These are phyloP conservation scores for Magallana gigas DNA, from an alignment of 1,140 invertebrate species.

Conservation along the genomic window DNA sequence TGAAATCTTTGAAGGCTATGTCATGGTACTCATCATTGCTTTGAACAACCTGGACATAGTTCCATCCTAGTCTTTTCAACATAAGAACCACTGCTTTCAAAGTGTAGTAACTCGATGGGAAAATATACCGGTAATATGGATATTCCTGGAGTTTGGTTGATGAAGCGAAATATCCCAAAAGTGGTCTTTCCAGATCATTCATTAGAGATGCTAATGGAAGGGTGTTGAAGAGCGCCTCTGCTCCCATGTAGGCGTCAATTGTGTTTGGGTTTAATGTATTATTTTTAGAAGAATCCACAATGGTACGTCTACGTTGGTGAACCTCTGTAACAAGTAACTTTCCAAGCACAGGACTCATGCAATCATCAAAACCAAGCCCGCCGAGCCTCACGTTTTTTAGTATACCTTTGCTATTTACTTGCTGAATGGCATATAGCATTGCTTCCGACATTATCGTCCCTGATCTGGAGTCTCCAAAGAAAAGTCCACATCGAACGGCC, in stretches of 20 bases:
- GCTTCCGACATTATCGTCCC: constrained; percentile 87
- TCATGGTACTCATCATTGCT: constrained; percentile 53
- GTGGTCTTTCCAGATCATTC: constrained; percentile 85
- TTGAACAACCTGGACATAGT: constrained; percentile 69
- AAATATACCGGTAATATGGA: constrained; percentile 68
- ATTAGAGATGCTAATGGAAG: constrained; percentile 70
- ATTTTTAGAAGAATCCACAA: constrained; percentile 60
- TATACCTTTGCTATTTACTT: constrained; percentile 82
- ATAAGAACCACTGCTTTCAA: constrained; percentile 84
- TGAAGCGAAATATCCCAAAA: constrained; percentile 87
- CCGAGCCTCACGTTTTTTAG: constrained; percentile 85
- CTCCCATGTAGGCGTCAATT: constrained; percentile 71
- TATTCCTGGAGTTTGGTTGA: constrained; percentile 48
- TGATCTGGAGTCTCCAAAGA: constrained; percentile 45
- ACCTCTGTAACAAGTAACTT: constrained; percentile 64
- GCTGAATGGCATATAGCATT: constrained; percentile 88
- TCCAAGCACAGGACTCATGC: constrained; percentile 60
- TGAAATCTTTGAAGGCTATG: constrained; percentile 60
- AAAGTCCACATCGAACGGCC: constrained; percentile 66
- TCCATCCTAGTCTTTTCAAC: constrained; percentile 68
- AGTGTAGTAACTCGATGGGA: constrained; percentile 71
- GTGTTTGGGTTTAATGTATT: constrained; percentile 64
- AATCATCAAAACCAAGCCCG: constrained; percentile 74
- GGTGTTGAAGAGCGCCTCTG: constrained; percentile 52
- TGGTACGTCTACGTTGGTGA: constrained; percentile 58